Base-by-base conservation (phyloP, 1,140 invertebrate species). In the Monomorium pharaonis region DNA sequence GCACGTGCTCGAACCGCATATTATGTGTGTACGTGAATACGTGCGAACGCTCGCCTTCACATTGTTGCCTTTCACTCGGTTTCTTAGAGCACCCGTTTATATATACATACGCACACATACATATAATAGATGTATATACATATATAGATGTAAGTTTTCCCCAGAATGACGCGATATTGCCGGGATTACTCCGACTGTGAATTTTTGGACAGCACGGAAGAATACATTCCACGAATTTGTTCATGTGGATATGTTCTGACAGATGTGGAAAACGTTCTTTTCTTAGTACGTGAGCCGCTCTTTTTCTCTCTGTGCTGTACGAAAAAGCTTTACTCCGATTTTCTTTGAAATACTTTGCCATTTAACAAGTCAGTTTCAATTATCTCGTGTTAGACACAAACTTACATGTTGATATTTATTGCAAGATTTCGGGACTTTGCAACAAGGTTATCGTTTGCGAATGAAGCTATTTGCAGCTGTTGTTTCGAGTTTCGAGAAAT, bases 21-120 rank as follows among this genome's bases (percentile, higher is more conserved):
- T 65, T 21, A n/a, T 56, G 27, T 54, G 30, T 72, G 44, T 58
- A 84, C 47, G 75, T 77, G 49, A 72, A 62, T 75, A 67, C 47
- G 67, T 70, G 37, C 47, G 72, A 62, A 67, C 84, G 84, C 85
- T 89, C 87, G 89, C 92, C 92, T 94, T 93, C 93, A 87, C 92
- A 93, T 93, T 92, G 93, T 93, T 93, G 92, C 93, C 93, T 94
- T 94, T 94, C 93, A 94, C 93, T 94, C 86, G 86, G 89, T 92
- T 86, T 86, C 90, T 87, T 72, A 83, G 74, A 83, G 78, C 74
- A 58, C 44, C 33, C 67, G 74, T 33, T 78, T 72, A 44, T 70
- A 63, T 75, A 10, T 77, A 51, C 70, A 58, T 70, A 72, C 81
- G 54, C n/a, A 62, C 33, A 30, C 18, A 30, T 7, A 33, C 7